Evolutionary conservation across 2,113 vertebrate genomes (phyloP), one percentile per base, ranked within the genome.

Genomic region (Gymnarchus niloticus): DNA sequence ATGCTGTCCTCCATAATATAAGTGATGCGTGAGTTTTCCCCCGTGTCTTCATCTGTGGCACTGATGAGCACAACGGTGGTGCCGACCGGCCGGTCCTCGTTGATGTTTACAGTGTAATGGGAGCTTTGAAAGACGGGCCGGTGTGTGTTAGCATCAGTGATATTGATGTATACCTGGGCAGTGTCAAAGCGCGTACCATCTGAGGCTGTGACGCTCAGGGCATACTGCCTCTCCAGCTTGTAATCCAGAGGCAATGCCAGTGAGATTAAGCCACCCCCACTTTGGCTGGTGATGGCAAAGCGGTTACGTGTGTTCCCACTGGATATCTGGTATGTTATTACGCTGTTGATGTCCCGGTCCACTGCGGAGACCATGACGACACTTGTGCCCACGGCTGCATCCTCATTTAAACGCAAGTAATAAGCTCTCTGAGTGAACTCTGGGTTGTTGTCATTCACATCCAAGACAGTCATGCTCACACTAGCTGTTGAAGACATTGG

Each of bases 1-100:
- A 99, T 96, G 92, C 96, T 98, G 90, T 99, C 98, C 49, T 99
- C 98, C 97, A 99, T 99, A 12, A 97, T 92, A 88, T 99, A 99
- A 37, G 96, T 97, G 88, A 99, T 99, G 25, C 94, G 96, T 0
- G 98, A 96, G 0, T 99, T 99, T 89, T 99, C 97, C 0, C 98
- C 98, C 0, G 96, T 98, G 84, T 99, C 98, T 90, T 99, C 98
- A 0, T 99, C 98, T 0, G 97, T 99, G 87, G 98, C 98, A 0
- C 98, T 98, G 86, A 99, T 99, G 0, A 99, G 91, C 65, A 98
- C 98, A 9, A 98, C 98, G 0, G 96, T 98, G 84, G 97, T 99
- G 83, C 95, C 94, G 2, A 95, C 88, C 0, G 96, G 95, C 41
- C 93, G 91, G 93, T 99, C 97, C 92, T 99, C 98, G 0, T 98